Base-by-base conservation (phyloP, 2,113 vertebrate genomes). In the Bujurquina vittata region DNA sequence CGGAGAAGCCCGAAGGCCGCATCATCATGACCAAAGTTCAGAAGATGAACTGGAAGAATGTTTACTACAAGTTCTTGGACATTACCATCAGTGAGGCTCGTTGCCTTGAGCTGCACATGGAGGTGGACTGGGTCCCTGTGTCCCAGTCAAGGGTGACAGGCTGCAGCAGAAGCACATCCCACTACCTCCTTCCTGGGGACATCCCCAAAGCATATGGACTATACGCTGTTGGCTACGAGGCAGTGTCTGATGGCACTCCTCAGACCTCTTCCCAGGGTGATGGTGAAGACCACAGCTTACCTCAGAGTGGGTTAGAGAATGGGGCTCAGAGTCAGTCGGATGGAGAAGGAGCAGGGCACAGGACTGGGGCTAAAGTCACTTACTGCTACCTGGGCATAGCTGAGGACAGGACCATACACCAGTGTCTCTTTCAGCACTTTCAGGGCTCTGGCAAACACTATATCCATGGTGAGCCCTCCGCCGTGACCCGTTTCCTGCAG, bases 31-130 rank as follows among this genome's bases (percentile, higher is more conserved):
- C 97, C 87, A 95, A 98, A 67, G 97, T 99, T 22, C 98, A 99
- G 93, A 99, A 99, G 93, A 99, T 99, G 98, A 99, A 99, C 96
- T 99, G 98, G 98, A 99, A 99, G 69, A 99, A 98, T 0, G 98
- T 99, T 29, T 99, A 99, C 91, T 99, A 99, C 90, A 99, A 99
- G 78, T 98, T 98, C 81, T 87, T 99, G 83, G 98, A 99, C 95
- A 99, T 99, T 81, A 99, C 98, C 11, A 99, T 99, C 84, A 99
- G 98, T 0, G 98, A 99, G 92, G 98, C 98, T 0, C 93, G 98
- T 1, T 99, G 98, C 92, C 92, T 99, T 31, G 98, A 99, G 94
- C 96, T 99, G 26, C 98, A 99, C 95, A 97, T 99, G 97, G 97
- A 99, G 86, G 96, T 99, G 84, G 97, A 99, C 92, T 99, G 98